phyloP scores from a whole-genome alignment of 2,797 vertebrate species.

The Mormyrops boulengeri region DNA sequence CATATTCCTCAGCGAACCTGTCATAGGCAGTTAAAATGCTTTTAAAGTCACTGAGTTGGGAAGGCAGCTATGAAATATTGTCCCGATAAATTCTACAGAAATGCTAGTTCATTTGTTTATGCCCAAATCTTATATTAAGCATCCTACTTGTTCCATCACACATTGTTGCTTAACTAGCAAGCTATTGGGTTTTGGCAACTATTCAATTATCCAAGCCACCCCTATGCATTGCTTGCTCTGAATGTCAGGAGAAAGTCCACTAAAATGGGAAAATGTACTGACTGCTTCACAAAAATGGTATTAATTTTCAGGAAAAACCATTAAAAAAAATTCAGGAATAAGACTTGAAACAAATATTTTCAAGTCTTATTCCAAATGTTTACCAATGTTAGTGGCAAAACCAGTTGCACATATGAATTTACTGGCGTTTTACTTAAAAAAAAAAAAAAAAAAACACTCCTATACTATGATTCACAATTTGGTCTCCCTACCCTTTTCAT shows the following conservation, averaged over 20 bases:
- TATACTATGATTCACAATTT: background rate
- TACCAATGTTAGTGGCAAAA: background rate
- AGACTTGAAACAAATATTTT: background rate
- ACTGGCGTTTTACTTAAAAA: background rate
- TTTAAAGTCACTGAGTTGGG: background rate
- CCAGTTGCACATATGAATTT: background rate
- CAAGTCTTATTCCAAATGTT: background rate
- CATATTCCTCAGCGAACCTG: background rate
- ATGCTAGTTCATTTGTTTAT: background rate
- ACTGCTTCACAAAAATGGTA: background rate
- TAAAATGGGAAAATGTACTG: background rate
- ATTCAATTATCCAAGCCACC: background rate
- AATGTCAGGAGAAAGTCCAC: background rate
- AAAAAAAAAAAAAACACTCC: background rate
- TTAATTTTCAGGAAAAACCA: background rate
- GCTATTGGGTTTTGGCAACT: background rate
- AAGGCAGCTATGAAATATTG: background rate
- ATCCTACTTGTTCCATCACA: background rate
- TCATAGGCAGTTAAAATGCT: background rate
- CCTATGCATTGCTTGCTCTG: background rate
- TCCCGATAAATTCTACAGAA: background rate
- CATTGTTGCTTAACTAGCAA: background rate
- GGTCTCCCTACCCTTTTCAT: background rate
- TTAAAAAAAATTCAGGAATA: no score
- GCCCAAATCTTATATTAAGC: background rate